These are phyloP conservation scores for Sesamia nonagrioides DNA, from an alignment of 1,140 invertebrate genomes.

Conservation along the genomic window DNA sequence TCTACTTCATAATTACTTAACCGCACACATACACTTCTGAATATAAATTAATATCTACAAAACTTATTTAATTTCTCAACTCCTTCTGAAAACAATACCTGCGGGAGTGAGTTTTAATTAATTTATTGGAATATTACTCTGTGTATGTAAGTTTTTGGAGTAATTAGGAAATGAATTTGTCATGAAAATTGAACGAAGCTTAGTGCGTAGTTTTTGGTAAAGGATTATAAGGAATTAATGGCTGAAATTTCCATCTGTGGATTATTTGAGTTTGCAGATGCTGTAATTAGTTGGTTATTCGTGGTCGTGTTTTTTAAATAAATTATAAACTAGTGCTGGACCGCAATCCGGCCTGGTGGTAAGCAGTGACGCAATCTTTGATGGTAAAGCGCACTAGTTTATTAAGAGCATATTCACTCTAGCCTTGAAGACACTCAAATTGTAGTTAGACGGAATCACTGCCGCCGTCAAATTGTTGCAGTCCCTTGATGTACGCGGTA, in stretches of 20 bases:
- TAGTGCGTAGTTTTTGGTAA: neutral
- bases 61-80: slow-evolving; percentile 26
- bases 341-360: too few relatives aligned
- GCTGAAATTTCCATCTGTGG: neutral
- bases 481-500: too few relatives aligned
- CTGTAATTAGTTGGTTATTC: too few relatives aligned
- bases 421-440: too few relatives aligned
- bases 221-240: neutral
- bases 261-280: neutral
- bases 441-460: too few relatives aligned
- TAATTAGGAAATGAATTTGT: slow-evolving; percentile 6
- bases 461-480: too few relatives aligned
- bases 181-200: slow-evolving; percentile 2
- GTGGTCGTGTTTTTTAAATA: too few relatives aligned
- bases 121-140: slow-evolving; percentile 18
- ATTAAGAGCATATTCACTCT: too few relatives aligned
- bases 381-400: too few relatives aligned
- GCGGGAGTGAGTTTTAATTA: slow-evolving; percentile 1
- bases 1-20: neutral
- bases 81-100: slow-evolving; percentile 12
- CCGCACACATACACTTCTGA: neutral
- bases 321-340: too few relatives aligned
- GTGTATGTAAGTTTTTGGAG: slow-evolving; percentile 20
- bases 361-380: too few relatives aligned
- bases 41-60: slow-evolving; percentile 27